Base-by-base conservation (phyloP, 2,888 invertebrate species). In the Aleiodes alternator region DNA sequence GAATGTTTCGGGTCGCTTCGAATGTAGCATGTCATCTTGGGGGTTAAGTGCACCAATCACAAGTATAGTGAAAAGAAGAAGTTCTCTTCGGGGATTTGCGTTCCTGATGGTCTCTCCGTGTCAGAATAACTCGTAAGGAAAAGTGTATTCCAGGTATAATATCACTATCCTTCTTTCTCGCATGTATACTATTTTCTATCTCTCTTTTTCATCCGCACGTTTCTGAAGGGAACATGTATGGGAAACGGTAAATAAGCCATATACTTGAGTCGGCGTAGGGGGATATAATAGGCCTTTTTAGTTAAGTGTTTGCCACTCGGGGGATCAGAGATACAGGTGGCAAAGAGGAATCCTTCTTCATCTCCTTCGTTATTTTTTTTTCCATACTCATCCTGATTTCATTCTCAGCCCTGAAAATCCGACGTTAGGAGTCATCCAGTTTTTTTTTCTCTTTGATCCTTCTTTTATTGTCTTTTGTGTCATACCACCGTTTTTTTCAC, bases 261-360 rank as follows among this genome's bases (percentile, higher is more conserved):
- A 77, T 75, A 77, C 75, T 68, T 57, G 66, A 23, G 48, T 76
- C 73, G 79, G 74, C 73, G 72, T 78, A 74, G 79, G 81, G 80
- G 78, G 77, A 84, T 84, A 76, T 76, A 86, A 85, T 86, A 84
- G 84, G 80, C 82, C 83, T 83, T 86, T 86, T 84, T 84, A 83
- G 83, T 86, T 83, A 84, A 85, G 85, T 85, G 87, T 86, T 87
- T 84, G 85, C 83, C 84, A 84, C 83, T 84, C 81, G 69, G 77
- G 71, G 76, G 78, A 80, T 80, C 75, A 77, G 79, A 77, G 80
- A 80, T 79, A 83, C 84, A 85, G 86, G 86, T 86, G 84, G 83
- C 80, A 76, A 43, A 43, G 80, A 76, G 82, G 76, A 79, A 77
- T 80, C 77, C 77, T 77, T 72, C 75, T 68, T 51, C 29, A 43